Evolutionary conservation across 2,888 invertebrate species (phyloP), one percentile per base, ranked within the genome.

Genomic region (Stenodera caucasica): DNA sequence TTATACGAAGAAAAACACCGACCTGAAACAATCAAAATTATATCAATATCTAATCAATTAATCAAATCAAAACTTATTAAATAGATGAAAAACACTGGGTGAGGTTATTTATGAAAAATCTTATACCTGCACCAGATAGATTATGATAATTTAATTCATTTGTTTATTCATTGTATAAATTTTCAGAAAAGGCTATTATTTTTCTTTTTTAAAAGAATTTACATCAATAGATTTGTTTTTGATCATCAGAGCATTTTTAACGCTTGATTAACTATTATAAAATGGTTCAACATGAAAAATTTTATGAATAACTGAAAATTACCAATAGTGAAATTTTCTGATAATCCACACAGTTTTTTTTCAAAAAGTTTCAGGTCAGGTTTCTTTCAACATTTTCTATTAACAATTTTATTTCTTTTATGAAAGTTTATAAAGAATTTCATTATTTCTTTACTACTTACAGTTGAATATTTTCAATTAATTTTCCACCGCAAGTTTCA

Each of bases 11-110:
- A 60, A 63, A 57, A 63, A 59, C 63, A 60, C 60, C 79, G 81
- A 83, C 84, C 85, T 85, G 84, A 84, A 85, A 84, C 84, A 84
- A 82, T 81, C 54, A 69, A 33, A n/a, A n/a, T n/a, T n/a, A n/a
- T n/a, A n/a, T n/a, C n/a, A n/a, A n/a, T n/a, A n/a, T 50, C 55
- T 21, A 29, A 26, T 37, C 49, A 52, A 50, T 23, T 11, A 14
- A 29, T 8, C 4, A n/a, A 9, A 9, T 30, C 2, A 30, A 6
- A 9, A 6, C 1, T 49, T 12, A 11, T 11, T 8, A 9, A 29
- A 51, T 11, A 12, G 2, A 50, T 30, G 2, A 11, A 26, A 11
- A 23, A 9, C 0, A 12, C 12, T 26, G 32, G 52, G 37, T 15
- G 30, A 32, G 14, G 4, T 29, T 4, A 2, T 15, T 9, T 11